Conservation (phyloP, 2,113 vertebrate species). For the Tachuris rubrigastra region DNA sequence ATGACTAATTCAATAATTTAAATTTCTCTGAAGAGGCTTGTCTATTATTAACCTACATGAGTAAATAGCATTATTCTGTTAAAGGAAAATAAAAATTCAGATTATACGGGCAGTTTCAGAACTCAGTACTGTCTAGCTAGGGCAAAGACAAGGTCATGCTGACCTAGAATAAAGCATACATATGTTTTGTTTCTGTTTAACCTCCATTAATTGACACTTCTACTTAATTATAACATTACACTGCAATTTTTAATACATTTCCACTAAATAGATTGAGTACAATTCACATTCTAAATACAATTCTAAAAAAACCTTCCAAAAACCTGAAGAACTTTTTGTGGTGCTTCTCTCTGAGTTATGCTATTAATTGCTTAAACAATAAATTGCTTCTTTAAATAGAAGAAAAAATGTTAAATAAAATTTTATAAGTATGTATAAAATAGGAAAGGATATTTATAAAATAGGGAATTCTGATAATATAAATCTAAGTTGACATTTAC, state of each 20-base stretch:
- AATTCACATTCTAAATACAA: not conserved
- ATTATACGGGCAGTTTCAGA: not conserved
- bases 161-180: not conserved
- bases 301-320: not conserved
- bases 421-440: not conserved
- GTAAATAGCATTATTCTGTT: not conserved
- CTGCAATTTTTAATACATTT: not conserved
- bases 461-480: not conserved
- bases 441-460: not conserved
- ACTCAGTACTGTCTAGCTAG: not conserved
- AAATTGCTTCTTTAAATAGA: not conserved
- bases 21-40: not conserved
- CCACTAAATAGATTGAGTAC: not conserved
- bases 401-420: not conserved
- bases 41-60: not conserved
- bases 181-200: not conserved
- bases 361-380: too few relatives aligned
- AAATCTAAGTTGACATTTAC: not conserved
- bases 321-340: not conserved
- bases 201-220: not conserved
- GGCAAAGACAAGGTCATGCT: not conserved
- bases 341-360: not conserved
- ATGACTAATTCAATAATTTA: not conserved
- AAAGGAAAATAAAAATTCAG: not conserved
- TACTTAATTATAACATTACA: not conserved